These are phyloP conservation scores for Cheilosia grossa DNA, from an alignment of 2,888 invertebrate genomes.

Conservation along the genomic window DNA sequence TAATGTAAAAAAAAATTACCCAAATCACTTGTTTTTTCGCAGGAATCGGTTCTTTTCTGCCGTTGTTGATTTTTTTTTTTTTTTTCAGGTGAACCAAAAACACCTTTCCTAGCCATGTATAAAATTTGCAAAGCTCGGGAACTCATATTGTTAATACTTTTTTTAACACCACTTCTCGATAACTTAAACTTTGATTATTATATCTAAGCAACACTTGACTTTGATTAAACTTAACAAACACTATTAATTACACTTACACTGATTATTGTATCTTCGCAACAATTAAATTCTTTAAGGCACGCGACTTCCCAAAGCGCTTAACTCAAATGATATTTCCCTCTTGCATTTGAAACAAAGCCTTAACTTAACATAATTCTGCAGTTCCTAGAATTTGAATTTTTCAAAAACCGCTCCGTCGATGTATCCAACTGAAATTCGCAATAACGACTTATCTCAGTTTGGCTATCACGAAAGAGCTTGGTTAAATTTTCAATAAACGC, in stretches of 20 bases:
- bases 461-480: constrained; percentile 5
- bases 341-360: constrained; percentile 25
- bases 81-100: too few species aligned
- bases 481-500: not conserved
- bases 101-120: too few species aligned
- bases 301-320: not conserved
- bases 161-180: too few species aligned
- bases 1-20: too few species aligned
- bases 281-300: not conserved
- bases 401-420: not conserved
- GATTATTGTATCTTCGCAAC: constrained; percentile 1
- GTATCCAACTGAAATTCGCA: constrained; percentile 1
- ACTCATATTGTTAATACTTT: too few species aligned
- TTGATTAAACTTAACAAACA: too few species aligned
- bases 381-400: constrained; percentile 10
- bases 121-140: too few species aligned
- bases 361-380: constrained; percentile 22
- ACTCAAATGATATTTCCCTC: constrained; percentile 25
- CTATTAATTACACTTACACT: not conserved
- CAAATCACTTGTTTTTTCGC: too few species aligned
- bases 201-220: not conserved
- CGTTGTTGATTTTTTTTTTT: too few species aligned
- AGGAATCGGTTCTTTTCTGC: too few species aligned
- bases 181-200: too few species aligned
- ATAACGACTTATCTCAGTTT: constrained; percentile 8